Percentiles rank a stretch among this genome's conserved stretches.
Conservation (phyloP, 2,113 vertebrate species). For the Forbesichthys agassizii region DNA sequence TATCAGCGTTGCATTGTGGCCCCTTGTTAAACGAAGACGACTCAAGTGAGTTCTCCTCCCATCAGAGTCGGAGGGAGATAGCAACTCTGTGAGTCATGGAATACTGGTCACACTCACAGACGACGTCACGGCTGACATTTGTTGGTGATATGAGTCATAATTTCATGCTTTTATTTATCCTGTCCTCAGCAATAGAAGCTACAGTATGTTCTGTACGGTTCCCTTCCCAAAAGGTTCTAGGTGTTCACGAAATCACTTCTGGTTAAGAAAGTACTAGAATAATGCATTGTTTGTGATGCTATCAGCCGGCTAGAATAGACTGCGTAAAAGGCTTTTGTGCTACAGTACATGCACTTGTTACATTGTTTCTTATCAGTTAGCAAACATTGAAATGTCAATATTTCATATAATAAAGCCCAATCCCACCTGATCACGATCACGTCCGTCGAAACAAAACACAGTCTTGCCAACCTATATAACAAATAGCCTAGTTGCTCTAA, state of each 20-base stretch:
- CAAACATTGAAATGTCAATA: not conserved
- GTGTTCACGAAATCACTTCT: not conserved
- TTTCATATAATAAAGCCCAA: not conserved
- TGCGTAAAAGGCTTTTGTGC: slow-evolving; percentile 24
- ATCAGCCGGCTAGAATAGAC: slow-evolving; percentile 19
- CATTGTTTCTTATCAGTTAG: slow-evolving; percentile 18
- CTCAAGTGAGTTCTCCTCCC: slow-evolving; percentile 38
- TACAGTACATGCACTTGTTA: slow-evolving; percentile 26
- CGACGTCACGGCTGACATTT: slow-evolving; percentile 73
- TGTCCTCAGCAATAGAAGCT: slow-evolving; percentile 16
- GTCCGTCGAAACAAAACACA: too few species aligned
- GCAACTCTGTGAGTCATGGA: slow-evolving; percentile 58
- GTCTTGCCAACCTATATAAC: too few species aligned
- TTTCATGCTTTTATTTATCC: slow-evolving; percentile 49
- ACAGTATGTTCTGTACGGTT: slow-evolving; percentile 18
- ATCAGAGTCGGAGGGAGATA: slow-evolving; percentile 41
- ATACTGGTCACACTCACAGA: slow-evolving; percentile 42
- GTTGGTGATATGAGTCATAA: slow-evolving; percentile 61
- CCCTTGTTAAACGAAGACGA: slow-evolving; percentile 28
- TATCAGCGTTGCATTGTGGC: slow-evolving; percentile 8
- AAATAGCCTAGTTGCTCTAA: not conserved
- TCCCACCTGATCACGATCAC: too few species aligned
- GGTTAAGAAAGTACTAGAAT: slow-evolving; percentile 17
- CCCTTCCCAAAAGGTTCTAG: slow-evolving; percentile 2
- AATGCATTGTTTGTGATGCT: slow-evolving; percentile 20